Conservation (phyloP, 2,113 vertebrate species). For the Etheostoma spectabile region DNA sequence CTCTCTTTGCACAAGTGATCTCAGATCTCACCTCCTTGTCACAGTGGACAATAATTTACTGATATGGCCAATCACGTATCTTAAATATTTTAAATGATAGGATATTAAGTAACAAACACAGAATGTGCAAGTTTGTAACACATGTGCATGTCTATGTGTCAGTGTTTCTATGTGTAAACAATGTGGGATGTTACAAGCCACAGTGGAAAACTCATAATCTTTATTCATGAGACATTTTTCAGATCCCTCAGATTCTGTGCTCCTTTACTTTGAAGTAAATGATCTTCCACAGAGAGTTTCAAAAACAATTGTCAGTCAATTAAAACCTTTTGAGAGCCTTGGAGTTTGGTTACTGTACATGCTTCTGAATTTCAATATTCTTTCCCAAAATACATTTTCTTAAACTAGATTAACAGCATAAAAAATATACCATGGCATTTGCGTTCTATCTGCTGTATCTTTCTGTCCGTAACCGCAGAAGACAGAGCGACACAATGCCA, state of each 20-base stretch:
- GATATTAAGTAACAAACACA: background rate
- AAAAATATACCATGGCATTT: background rate
- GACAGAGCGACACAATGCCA: conserved; percentile 72
- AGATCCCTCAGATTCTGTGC: conserved; percentile 23
- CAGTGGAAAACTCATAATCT: conserved; percentile 29
- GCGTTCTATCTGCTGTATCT: background rate
- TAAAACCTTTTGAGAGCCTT: background rate
- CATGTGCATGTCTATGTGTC: background rate
- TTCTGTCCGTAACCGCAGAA: conserved; percentile 57
- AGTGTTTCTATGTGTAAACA: background rate
- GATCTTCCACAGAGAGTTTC: background rate
- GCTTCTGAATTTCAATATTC: background rate
- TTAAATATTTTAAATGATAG: background rate
- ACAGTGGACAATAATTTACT: conserved; percentile 4
- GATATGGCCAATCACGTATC: background rate
- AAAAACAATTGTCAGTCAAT: background rate
- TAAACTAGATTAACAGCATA: background rate
- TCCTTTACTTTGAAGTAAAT: conserved; percentile 2
- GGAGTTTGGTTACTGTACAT: background rate
- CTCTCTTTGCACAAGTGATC: background rate
- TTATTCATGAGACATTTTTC: conserved; percentile 65
- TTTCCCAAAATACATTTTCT: background rate
- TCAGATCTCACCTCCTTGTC: background rate
- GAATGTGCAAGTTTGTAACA: background rate
- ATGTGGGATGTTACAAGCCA: conserved; percentile 29